phyloP scores from a whole-genome alignment of 2,113 vertebrate genomes.

The Ptyas mucosa region DNA sequence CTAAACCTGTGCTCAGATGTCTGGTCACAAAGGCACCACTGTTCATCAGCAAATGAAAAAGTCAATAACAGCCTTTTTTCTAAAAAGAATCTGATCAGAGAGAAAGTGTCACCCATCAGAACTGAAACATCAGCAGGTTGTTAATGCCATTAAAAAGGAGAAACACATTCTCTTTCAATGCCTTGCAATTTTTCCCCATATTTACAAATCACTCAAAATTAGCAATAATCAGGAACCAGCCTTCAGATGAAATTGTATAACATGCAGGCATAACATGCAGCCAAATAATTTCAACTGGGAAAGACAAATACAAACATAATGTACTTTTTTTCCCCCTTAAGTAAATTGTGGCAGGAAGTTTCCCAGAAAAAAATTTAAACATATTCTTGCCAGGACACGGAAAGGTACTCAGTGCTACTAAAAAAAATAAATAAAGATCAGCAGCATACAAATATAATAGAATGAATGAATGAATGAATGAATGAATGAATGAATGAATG shows the following conservation, averaged over 20 bases:
- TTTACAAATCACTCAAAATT: neutral
- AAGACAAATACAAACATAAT: neutral
- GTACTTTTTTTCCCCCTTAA: neutral
- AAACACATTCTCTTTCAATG: neutral
- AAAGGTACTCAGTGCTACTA: neutral
- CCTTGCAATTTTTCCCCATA: neutral
- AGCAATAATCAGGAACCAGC: neutral
- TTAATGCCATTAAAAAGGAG: neutral
- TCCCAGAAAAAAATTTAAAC: neutral
- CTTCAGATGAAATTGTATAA: neutral
- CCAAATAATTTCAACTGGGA: neutral
- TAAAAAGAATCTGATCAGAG: conserved; percentile 1
- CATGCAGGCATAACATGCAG: neutral
- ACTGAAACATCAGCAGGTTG: neutral
- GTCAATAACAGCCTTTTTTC: neutral
- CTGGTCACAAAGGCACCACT: neutral
- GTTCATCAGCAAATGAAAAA: neutral
- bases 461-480: too few species aligned
- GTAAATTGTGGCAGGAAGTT: neutral
- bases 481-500: too few species aligned
- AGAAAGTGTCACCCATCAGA: neutral
- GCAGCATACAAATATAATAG: neutral
- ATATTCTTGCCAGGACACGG: neutral
- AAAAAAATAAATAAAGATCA: neutral
- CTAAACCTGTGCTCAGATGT: neutral